Evolutionary conservation across 2,888 invertebrate genomes (phyloP).

Genomic region (Callimorpha dominula): DNA sequence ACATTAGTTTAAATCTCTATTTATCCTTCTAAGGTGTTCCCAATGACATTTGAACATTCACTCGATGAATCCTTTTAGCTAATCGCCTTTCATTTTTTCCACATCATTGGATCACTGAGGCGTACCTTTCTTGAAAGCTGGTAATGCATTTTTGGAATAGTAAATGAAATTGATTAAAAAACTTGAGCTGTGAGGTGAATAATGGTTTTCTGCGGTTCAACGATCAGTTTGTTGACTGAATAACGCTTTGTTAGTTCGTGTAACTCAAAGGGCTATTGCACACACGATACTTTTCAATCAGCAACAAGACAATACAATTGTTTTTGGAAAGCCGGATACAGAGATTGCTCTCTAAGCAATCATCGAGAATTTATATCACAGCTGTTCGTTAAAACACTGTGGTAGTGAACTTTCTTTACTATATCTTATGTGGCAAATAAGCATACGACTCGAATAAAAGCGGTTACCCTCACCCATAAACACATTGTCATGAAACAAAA

Average conservation of each 20-base stretch:
- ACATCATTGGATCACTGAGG: slow-evolving; percentile 7
- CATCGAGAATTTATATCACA: too few species aligned
- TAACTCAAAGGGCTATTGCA: background rate
- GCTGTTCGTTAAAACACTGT: too few species aligned
- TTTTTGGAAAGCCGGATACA: too few species aligned
- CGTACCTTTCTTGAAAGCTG: background rate
- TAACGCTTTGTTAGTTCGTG: background rate
- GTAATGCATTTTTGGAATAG: background rate
- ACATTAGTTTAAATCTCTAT: background rate
- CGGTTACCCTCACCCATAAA: too few species aligned
- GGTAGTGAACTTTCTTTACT: too few species aligned
- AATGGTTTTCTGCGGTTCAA: background rate
- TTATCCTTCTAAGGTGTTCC: background rate
- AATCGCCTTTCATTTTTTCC: slow-evolving; percentile 17
- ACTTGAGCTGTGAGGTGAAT: background rate
- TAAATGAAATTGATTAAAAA: slow-evolving; percentile 4
- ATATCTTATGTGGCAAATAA: too few species aligned
- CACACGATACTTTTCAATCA: background rate
- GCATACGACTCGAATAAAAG: too few species aligned
- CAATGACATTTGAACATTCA: slow-evolving; percentile 11
- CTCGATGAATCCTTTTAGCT: slow-evolving; percentile 11
- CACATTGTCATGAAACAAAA: too few species aligned
- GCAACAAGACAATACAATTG: too few species aligned
- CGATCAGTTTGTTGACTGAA: background rate
- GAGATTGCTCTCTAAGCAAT: too few species aligned